Evolutionary conservation across 2,888 invertebrate genomes (phyloP).

Genomic region (Tenodera sinensis): DNA sequence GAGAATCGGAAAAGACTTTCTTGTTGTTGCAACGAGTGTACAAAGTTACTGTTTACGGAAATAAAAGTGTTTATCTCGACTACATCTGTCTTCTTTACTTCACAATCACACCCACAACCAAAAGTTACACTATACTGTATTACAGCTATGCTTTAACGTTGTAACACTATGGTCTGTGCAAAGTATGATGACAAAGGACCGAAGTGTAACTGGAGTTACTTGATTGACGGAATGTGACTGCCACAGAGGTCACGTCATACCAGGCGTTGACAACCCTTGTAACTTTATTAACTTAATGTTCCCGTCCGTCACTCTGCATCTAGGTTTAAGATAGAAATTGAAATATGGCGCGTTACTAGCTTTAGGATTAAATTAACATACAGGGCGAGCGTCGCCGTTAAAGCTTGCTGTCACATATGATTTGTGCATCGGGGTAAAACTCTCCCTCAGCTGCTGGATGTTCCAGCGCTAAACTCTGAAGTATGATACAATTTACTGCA

Average conservation of each 20-base stretch:
- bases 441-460: too few relatives aligned
- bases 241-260: not conserved
- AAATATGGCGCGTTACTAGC: not conserved
- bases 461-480: too few relatives aligned
- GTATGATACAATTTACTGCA: too few relatives aligned
- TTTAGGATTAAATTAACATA: not conserved
- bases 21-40: too few relatives aligned
- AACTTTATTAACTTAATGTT: not conserved
- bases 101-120: too few relatives aligned
- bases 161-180: too few relatives aligned
- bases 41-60: too few relatives aligned
- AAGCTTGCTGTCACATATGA: not conserved
- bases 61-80: too few relatives aligned
- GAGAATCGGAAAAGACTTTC: too few relatives aligned
- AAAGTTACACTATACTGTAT: too few relatives aligned
- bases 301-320: not conserved
- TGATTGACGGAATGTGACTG: not conserved
- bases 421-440: not conserved
- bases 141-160: too few relatives aligned
- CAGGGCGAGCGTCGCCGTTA: not conserved
- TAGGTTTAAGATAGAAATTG: not conserved
- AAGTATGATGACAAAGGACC: not conserved
- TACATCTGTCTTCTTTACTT: too few relatives aligned
- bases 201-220: not conserved
- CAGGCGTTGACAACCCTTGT: not conserved